A percentile compares a stretch with the other conserved stretches of the same genome.
Conservation (phyloP, 2,113 vertebrate species). For the Carassius auratus region DNA sequence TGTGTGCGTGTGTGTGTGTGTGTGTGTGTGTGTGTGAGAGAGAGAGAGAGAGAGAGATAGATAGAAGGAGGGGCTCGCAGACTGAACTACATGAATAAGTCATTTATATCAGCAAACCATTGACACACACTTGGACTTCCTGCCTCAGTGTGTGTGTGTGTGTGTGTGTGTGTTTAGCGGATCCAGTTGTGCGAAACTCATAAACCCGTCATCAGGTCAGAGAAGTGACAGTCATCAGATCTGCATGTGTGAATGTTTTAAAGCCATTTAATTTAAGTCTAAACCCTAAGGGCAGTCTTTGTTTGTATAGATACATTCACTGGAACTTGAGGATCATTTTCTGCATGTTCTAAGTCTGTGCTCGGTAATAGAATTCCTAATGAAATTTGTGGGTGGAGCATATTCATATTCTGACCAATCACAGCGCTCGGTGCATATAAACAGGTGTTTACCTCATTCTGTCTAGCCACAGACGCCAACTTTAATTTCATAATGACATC, state of each 20-base stretch:
- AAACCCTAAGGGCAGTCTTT: background rate
- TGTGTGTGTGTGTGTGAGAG: conserved; percentile 13
- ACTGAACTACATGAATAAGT: conserved; percentile 66
- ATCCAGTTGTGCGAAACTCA: conserved; percentile 19
- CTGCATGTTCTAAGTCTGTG: background rate
- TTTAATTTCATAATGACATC: conserved; percentile 12
- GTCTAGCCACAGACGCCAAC: background rate
- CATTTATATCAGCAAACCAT: conserved; percentile 62
- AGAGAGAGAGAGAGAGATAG: too few species aligned
- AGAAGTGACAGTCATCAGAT: conserved; percentile 25
- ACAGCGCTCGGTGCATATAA: background rate
- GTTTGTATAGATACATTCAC: background rate
- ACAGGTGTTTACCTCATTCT: conserved; percentile 3
- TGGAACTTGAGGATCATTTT: background rate
- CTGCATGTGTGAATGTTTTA: conserved; percentile 4
- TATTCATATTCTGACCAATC: background rate
- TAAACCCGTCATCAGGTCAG: background rate
- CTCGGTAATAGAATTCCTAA: background rate
- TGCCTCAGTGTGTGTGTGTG: conserved; percentile 36
- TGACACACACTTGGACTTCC: conserved; percentile 23
- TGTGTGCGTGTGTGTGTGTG: conserved; percentile 4
- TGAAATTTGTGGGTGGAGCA: background rate
- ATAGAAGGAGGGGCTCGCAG: conserved; percentile 57
- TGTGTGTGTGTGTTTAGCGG: conserved; percentile 2
- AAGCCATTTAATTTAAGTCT: background rate